Percentiles rank a stretch among this genome's conserved stretches.
Conservation (phyloP, 2,888 invertebrate genomes). For the Rhyacophila evoluta region DNA sequence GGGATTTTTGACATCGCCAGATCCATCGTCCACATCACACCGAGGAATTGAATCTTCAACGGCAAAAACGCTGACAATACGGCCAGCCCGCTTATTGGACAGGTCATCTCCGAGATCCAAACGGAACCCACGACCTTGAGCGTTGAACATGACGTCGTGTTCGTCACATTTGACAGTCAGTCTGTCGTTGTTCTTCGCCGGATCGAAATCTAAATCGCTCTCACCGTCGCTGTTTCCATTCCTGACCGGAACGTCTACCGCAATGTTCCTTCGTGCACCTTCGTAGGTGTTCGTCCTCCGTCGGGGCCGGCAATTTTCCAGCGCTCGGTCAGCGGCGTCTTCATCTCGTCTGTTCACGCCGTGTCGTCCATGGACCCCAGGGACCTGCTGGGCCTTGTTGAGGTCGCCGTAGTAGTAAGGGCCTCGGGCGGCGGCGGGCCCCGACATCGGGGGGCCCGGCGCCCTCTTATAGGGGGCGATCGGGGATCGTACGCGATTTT, state of each 20-base stretch:
- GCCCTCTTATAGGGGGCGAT: not conserved
- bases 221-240: conserved; percentile 57
- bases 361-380: conserved; percentile 45
- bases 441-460: conserved; percentile 56
- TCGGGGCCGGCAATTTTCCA: conserved; percentile 46
- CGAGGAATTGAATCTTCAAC: not conserved
- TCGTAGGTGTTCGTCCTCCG: conserved; percentile 59
- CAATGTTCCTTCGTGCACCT: conserved; percentile 57
- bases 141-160: not conserved
- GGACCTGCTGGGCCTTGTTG: conserved; percentile 58
- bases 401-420: conserved; percentile 73
- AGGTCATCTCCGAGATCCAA: not conserved
- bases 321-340: not conserved
- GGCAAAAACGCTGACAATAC: not conserved
- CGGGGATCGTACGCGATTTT: not conserved
- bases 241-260: conserved; percentile 54
- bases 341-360: conserved; percentile 27
- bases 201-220: conserved; percentile 54
- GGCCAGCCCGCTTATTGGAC: not conserved
- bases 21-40: conserved; percentile 30
- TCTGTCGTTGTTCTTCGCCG: conserved; percentile 53
- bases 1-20: not conserved
- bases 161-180: not conserved
- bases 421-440: conserved; percentile 69
- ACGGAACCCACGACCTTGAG: not conserved